Percentiles rank a stretch among this genome's conserved stretches.
Evolutionary conservation across 2,797 vertebrate species (phyloP).

Genomic region (Spinus olivaceus): DNA sequence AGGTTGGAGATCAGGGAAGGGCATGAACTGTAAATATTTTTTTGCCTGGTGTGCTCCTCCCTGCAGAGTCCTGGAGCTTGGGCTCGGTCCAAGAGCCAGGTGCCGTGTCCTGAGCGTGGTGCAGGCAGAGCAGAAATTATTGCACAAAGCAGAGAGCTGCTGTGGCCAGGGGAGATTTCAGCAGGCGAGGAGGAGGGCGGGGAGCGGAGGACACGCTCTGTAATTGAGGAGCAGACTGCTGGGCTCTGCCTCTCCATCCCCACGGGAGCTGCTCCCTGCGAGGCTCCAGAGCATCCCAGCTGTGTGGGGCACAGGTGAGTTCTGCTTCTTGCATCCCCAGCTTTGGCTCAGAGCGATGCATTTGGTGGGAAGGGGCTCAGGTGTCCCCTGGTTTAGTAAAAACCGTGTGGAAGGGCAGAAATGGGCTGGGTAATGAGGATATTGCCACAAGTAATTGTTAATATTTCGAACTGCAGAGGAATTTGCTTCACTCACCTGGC

Average conservation of each 20-base stretch:
- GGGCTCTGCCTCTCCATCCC: not conserved
- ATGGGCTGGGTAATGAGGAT: not conserved
- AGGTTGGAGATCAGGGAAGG: not conserved
- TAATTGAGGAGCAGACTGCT: constrained; percentile 39
- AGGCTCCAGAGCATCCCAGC: not conserved
- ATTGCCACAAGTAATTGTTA: not conserved
- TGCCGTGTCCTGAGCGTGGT: not conserved
- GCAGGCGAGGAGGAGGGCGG: not conserved
- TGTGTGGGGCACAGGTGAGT: not conserved
- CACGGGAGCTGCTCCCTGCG: not conserved
- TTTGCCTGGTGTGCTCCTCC: not conserved
- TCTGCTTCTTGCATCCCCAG: fast-evolving
- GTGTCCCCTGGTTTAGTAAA: not conserved
- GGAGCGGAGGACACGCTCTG: not conserved
- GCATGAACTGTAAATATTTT: not conserved
- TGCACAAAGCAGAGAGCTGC: not conserved
- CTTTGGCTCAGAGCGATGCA: not conserved
- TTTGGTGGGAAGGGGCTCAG: not conserved
- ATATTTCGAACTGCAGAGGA: not conserved
- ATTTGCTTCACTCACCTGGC: not conserved
- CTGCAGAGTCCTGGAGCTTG: not conserved
- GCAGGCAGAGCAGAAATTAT: not conserved
- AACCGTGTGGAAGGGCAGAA: not conserved
- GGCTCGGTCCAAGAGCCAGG: fast-evolving
- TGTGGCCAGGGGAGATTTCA: not conserved